A percentile compares a stretch with the other conserved stretches of the same genome.
phyloP scores from a whole-genome alignment of 2,888 invertebrate genomes.

The Microplitis deprimator region DNA sequence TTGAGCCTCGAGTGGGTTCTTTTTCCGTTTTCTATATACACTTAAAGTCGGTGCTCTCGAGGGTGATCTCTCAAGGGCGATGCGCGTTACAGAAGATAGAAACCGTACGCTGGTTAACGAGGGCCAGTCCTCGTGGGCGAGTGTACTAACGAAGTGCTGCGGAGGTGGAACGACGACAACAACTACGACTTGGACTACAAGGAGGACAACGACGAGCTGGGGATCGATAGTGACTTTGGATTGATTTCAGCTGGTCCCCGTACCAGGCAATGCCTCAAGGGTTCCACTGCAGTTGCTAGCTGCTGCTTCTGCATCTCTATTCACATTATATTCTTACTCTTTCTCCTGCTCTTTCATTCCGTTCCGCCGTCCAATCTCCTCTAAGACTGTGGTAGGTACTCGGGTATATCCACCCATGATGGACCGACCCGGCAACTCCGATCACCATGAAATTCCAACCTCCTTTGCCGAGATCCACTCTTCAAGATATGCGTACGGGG shows the following conservation, averaged over 20 bases:
- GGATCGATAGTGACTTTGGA: conserved; percentile 53
- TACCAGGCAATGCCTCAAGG: conserved; percentile 32
- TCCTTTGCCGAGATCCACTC: conserved; percentile 22
- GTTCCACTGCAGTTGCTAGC: conserved; percentile 23
- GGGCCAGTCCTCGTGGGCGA: conserved; percentile 50
- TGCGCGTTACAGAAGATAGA: conserved; percentile 23
- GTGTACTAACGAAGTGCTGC: conserved; percentile 47
- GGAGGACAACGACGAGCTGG: background rate
- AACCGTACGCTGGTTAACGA: conserved; percentile 49
- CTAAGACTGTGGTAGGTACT: conserved; percentile 40
- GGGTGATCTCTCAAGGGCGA: conserved; percentile 32
- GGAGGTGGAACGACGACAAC: conserved; percentile 35
- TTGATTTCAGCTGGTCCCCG: conserved; percentile 49
- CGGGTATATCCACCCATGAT: conserved; percentile 26
- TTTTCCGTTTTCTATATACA: conserved; percentile 14
- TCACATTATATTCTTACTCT: conserved; percentile 2
- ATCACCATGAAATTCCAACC: conserved; percentile 28
- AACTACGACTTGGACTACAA: background rate
- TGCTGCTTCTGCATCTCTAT: conserved; percentile 9
- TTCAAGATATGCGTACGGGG: conserved; percentile 35
- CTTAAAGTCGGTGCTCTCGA: conserved; percentile 23
- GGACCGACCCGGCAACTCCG: conserved; percentile 12
- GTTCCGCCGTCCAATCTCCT: conserved; percentile 30
- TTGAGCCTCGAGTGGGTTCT: conserved; percentile 17
- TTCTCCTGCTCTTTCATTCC: conserved; percentile 21